Evolutionary conservation across 2,797 vertebrate genomes (phyloP).

Genomic region (Acanthopagrus latus): DNA sequence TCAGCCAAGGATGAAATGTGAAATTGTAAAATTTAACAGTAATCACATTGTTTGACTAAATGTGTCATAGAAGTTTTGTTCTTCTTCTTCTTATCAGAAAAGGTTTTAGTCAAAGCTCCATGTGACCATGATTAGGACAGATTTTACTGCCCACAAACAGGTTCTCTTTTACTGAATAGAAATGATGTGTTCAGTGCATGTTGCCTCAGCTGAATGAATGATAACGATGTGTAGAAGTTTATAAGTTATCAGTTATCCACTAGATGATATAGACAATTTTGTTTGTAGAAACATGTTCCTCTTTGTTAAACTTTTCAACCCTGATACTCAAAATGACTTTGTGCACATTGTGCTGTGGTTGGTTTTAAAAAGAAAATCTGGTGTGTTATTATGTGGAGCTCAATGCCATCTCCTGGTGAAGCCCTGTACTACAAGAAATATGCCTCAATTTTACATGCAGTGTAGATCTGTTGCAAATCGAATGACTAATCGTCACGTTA

Average conservation of each 20-base stretch:
- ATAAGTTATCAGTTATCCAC: background rate
- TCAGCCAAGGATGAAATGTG: conserved; percentile 23
- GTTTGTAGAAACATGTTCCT: background rate
- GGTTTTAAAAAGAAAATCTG: background rate
- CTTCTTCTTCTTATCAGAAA: background rate
- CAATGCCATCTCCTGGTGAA: conserved; percentile 71
- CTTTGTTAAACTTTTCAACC: background rate
- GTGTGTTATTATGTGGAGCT: conserved; percentile 64
- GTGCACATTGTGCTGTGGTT: conserved; percentile 10
- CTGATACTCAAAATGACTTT: background rate
- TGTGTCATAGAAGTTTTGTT: background rate
- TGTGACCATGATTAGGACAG: background rate
- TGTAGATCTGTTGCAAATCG: background rate
- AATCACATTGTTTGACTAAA: background rate
- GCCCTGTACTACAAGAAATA: conserved; percentile 32
- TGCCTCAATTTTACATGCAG: background rate
- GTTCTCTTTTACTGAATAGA: background rate
- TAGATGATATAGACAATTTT: background rate
- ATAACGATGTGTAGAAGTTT: background rate
- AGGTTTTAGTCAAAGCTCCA: background rate
- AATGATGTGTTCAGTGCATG: background rate
- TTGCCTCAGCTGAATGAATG: background rate
- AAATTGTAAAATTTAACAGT: background rate
- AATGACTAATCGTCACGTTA: background rate
- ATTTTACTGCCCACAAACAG: background rate